phyloP scores from a whole-genome alignment of 2,113 vertebrate genomes.

The Glaucomys volans region DNA sequence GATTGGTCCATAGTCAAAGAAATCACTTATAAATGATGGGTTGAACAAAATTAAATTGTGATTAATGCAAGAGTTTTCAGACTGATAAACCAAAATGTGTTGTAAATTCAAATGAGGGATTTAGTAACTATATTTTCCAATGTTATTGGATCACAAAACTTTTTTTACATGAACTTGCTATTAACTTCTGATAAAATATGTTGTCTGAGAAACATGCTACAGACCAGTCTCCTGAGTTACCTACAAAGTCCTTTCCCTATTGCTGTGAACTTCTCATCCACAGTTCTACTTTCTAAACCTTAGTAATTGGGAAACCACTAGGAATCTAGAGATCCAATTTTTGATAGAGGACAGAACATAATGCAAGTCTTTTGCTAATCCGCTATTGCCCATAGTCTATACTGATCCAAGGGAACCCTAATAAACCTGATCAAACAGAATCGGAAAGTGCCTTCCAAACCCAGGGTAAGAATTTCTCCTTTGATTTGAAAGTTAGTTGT shows the following conservation, averaged over 20 bases:
- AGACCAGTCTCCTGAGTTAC: not conserved
- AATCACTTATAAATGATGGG: not conserved
- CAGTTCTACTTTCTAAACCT: not conserved
- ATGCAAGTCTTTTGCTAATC: not conserved
- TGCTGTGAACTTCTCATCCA: not conserved
- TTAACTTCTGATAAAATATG: not conserved
- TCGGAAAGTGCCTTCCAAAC: not conserved
- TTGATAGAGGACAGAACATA: not conserved
- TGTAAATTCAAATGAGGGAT: not conserved
- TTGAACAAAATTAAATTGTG: conserved; percentile 11
- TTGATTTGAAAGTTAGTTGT: not conserved
- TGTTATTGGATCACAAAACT: not conserved
- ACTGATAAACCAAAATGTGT: not conserved
- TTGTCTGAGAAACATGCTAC: not conserved
- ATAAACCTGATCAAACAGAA: not conserved
- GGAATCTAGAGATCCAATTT: not conserved
- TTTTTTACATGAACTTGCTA: not conserved
- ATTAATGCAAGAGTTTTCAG: not conserved
- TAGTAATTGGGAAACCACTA: not conserved
- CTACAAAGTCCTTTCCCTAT: not conserved
- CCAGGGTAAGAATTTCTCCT: not conserved
- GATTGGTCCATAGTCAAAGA: not conserved
- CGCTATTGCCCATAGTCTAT: not conserved
- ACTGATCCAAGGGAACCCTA: not conserved
- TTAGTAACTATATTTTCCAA: not conserved